Evolutionary conservation across 2,113 vertebrate species (phyloP), one percentile per base, ranked within the genome.

Genomic region (Nyctibius bracteatus): DNA sequence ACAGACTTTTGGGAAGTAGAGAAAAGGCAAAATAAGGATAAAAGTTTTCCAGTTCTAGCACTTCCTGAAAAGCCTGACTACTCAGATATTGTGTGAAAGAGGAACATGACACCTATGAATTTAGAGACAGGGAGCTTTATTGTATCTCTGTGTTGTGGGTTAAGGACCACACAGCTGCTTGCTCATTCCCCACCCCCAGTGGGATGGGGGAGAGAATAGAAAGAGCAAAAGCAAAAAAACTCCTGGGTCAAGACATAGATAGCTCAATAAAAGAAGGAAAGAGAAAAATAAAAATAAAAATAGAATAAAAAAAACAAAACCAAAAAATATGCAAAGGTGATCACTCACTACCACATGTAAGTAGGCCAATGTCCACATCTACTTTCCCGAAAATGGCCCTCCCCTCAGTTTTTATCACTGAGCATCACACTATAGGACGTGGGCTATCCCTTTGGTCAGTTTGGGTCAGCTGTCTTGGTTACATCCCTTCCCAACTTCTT

Each of bases 401-500:
- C 5, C 7, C 6, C 10, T 75, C 10, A 37, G 9, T 24, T 72
- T 43, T 70, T 59, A 12, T 68, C 70, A 8, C 7, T 43, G 9
- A 62, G 3, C 31, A 46, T 73, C 9, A 52, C 5, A 16, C 5
- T 49, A 3, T 11, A 27, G 13, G 19, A 23, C 31, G n/a, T 0
- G 0, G 16, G 35, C 6, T 23, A 79, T 35, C 14, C 16, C 18
- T 65, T 74, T 27, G 13, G 4, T 46, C 2, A 8, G 3, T 58
- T 70, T 71, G 22, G 9, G 8, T 85, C 30, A 31, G 4, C n/a
- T 88, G 9, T 25, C 24, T 59, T 51, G 14, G 5, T 27, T 75
- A 58, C 31, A 23, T 31, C 22, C 25, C 8, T 44, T 85, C 18
- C 22, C 14, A 46, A 4, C 3, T 58, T 68, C 75, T 59, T 59